These are phyloP conservation scores for Muscicapa adusta DNA, from an alignment of 2,113 vertebrate species.

Conservation along the genomic window DNA sequence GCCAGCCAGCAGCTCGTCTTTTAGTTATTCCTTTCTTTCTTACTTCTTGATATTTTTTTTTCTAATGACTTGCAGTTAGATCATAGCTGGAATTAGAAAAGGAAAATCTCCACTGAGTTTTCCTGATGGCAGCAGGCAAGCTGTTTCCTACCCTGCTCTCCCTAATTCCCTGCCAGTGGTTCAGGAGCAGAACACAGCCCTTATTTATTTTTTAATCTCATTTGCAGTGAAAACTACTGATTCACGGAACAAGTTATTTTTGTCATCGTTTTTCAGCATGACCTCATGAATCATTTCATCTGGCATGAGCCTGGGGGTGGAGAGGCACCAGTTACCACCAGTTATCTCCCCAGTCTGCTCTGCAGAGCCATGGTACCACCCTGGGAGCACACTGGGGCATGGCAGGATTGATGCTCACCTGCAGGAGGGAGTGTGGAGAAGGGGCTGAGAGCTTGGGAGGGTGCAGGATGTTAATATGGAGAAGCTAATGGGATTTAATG, in stretches of 20 bases:
- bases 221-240: constrained; percentile 21
- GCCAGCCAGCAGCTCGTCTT: not conserved
- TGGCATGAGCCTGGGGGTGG: not conserved
- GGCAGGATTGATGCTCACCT: not conserved
- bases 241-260: constrained; percentile 41
- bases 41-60: not conserved
- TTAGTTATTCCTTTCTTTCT: not conserved
- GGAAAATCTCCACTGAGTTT: constrained; percentile 18
- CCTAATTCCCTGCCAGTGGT: not conserved
- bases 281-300: constrained; percentile 23
- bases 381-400: not conserved
- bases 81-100: constrained; percentile 51
- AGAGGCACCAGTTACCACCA: not conserved
- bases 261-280: not conserved
- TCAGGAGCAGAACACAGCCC: not conserved
- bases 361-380: not conserved
- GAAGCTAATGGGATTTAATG: not conserved
- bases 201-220: constrained; percentile 28
- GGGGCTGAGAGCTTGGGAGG: not conserved
- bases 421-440: not conserved
- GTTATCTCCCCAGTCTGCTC: not conserved
- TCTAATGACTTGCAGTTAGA: constrained; percentile 15
- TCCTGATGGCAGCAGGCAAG: constrained; percentile 12
- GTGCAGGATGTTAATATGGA: not conserved
- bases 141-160: not conserved